A percentile compares a stretch with the other conserved stretches of the same genome.
Conservation (phyloP, 2,888 invertebrate genomes). For the Plagodis dolabraria region DNA sequence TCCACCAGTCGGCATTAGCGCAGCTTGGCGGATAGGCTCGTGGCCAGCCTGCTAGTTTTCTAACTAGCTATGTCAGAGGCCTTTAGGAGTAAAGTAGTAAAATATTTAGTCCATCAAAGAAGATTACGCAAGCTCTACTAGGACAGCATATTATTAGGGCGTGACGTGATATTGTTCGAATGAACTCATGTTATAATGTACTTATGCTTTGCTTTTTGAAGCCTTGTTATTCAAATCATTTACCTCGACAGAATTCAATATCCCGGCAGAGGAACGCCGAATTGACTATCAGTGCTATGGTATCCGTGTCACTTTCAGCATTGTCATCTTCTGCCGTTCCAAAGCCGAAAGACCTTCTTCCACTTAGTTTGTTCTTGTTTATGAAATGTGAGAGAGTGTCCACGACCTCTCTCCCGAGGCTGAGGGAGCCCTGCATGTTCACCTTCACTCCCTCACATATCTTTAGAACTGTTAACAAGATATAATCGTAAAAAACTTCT, state of each 20-base stretch:
- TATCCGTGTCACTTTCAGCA: conserved; percentile 31
- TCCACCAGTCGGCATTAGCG: too few relatives aligned
- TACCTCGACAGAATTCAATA: conserved; percentile 52
- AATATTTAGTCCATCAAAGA: too few relatives aligned
- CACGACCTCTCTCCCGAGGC: conserved; percentile 64
- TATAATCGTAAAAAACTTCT: neutral
- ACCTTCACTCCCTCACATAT: conserved; percentile 55
- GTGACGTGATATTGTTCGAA: neutral
- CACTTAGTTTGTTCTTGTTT: conserved; percentile 25
- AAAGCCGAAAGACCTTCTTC: conserved; percentile 8
- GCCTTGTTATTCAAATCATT: neutral
- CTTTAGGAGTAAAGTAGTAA: too few relatives aligned
- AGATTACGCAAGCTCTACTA: too few relatives aligned
- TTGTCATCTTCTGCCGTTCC: neutral
- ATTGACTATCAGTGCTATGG: conserved; percentile 47
- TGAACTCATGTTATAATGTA: too few relatives aligned
- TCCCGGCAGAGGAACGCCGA: conserved; percentile 54
- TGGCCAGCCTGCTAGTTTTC: too few relatives aligned
- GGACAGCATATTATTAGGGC: neutral
- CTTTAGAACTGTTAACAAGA: conserved; percentile 20
- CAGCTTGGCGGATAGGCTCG: too few relatives aligned
- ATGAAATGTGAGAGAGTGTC: conserved; percentile 54
- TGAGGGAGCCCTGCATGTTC: conserved; percentile 64
- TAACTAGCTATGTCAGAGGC: too few relatives aligned
- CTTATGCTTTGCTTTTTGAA: too few relatives aligned